phyloP scores from a whole-genome alignment of 2,888 invertebrate species.

The Agrilus cyanescens region DNA sequence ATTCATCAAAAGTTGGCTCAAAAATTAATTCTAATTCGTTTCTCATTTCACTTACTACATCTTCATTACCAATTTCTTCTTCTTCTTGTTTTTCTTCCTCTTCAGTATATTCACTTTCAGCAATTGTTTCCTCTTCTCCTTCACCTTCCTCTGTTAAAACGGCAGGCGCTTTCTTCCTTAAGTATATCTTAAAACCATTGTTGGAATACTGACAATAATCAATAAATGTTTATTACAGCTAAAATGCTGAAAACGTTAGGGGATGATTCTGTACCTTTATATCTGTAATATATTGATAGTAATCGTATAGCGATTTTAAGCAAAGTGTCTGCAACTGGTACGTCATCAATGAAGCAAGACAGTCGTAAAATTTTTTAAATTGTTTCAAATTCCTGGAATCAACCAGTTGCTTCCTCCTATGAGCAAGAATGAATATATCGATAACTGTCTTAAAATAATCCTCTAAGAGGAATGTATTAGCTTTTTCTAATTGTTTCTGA shows the following conservation, averaged over 20 bases:
- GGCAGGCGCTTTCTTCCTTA: too few relatives aligned
- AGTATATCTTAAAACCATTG: too few relatives aligned
- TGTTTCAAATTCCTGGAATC: slow-evolving; percentile 50
- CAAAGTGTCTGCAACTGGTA: slow-evolving; percentile 74
- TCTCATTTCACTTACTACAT: too few relatives aligned
- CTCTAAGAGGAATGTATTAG: slow-evolving; percentile 51
- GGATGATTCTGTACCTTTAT: slow-evolving; percentile 45
- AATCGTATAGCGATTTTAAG: slow-evolving; percentile 66
- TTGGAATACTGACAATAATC: too few relatives aligned
- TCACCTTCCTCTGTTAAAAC: too few relatives aligned
- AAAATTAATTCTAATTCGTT: slow-evolving; percentile 31
- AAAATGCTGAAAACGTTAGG: too few relatives aligned
- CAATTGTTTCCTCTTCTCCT: too few relatives aligned
- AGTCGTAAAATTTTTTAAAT: slow-evolving; percentile 71
- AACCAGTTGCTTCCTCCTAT: slow-evolving; percentile 55
- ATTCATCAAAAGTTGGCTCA: slow-evolving; percentile 63
- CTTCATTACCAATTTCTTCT: too few relatives aligned
- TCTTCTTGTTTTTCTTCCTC: too few relatives aligned
- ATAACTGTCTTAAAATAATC: slow-evolving; percentile 54
- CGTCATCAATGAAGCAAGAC: slow-evolving; percentile 78
- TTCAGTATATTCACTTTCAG: too few relatives aligned
- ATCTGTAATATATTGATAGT: slow-evolving; percentile 63
- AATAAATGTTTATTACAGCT: too few relatives aligned
- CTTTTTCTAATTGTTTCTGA: slow-evolving; percentile 50
- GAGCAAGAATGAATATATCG: slow-evolving; percentile 53